Percentiles rank a stretch among this genome's conserved stretches.
Conservation (phyloP, 2,113 vertebrate species). For the Corynorhinus townsendii region DNA sequence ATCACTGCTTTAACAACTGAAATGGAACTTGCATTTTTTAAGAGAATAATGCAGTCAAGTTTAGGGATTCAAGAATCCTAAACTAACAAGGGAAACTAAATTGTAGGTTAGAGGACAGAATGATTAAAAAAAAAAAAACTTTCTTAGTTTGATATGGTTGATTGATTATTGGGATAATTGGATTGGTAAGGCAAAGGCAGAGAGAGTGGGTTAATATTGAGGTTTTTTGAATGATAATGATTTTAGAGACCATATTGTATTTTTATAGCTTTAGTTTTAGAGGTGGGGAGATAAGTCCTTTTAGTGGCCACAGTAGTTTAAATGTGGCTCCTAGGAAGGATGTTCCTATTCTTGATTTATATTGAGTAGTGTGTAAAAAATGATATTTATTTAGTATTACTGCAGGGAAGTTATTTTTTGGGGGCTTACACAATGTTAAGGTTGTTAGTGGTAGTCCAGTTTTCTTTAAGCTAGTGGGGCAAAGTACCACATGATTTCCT, state of each 20-base stretch:
- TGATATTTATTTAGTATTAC: neutral
- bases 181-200: neutral
- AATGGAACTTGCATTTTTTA: slow-evolving; percentile 15
- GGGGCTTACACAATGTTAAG: neutral
- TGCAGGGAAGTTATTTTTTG: neutral
- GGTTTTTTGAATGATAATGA: neutral
- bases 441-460: neutral
- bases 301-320: neutral
- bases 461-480: neutral
- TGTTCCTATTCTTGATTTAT: neutral
- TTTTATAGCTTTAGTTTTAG: slow-evolving; percentile 1
- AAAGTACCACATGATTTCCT: neutral
- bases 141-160: neutral
- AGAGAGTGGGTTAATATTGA: neutral
- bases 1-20: neutral
- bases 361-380: neutral
- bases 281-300: neutral
- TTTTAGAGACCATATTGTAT: neutral
- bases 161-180: neutral
- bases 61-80: neutral
- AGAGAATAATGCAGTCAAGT: neutral
- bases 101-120: neutral
- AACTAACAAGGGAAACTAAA: neutral
- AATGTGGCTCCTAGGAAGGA: neutral
- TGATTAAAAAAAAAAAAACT: neutral